Evolutionary conservation across 2,797 vertebrate species (phyloP), one percentile per base, ranked within the genome.

Genomic region (Peromyscus melanophrys): DNA sequence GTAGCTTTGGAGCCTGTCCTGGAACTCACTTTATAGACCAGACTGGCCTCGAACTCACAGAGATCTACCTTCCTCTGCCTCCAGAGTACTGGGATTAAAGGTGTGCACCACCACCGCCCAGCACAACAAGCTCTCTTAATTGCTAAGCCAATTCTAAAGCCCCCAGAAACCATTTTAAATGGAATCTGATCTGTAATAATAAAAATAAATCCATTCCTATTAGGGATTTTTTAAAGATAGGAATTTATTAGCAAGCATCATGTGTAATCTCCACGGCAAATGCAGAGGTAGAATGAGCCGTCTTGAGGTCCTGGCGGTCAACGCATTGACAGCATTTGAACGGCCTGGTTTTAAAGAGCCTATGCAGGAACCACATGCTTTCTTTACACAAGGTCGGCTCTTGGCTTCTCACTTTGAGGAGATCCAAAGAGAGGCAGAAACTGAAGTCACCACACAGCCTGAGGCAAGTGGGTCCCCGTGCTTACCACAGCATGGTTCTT

Each of bases 401-500:
- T 40, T 61, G 80, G 40, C 67, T 77, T 94, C 61, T 61, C 52
- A 29, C 34, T 65, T 49, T 10, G 43, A 61, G 78, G 52, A 78
- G 57, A 27, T 14, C 46, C 43, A 49, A 37, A n/a, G 34, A 73
- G n/a, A 90, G 76, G 63, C 21, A 34, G 8, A 76, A 21, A 61
- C 23, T 55, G n/a, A 43, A 81, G 76, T 11, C 17, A n/a, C 4
- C 55, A 37, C n/a, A 27, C 14, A n/a, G 55, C 3, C 29, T 17
- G 29, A 77, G 59, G 69, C 21, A 37, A 71, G 10, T 0, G 0
- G 5, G 12, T 16, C 73, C 89, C 91, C 10, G 49, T 17, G 21
- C 99, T 99, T 98, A 99, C 99, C 99, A 99, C 99, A 92, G 99
- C 99, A 0, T 99, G 99, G 97, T 99, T 99, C 98, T 99, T 99